A percentile compares a stretch with the other conserved stretches of the same genome.
These are phyloP conservation scores for Rhinoraja longicauda DNA, from an alignment of 2,797 vertebrate species.

Conservation along the genomic window DNA sequence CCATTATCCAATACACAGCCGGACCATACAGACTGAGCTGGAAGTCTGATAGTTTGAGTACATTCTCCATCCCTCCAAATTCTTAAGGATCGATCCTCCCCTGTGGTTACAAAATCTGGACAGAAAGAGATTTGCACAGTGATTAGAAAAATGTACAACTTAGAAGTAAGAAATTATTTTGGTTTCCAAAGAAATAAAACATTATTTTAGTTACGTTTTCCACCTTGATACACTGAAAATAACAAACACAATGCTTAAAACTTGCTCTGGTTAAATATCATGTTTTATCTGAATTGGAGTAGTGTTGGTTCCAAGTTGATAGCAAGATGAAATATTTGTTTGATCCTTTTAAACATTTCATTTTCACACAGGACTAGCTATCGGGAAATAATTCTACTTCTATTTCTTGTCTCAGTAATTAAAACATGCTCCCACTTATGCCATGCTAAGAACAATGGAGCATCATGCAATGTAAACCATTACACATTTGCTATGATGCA, in stretches of 20 bases:
- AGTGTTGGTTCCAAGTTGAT: neutral
- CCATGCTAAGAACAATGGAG: neutral
- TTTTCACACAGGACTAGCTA: neutral
- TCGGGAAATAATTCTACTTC: neutral
- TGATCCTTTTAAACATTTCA: neutral
- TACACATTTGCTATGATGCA: neutral
- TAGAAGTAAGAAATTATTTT: no score
- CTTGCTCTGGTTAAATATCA: neutral
- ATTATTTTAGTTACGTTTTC: neutral
- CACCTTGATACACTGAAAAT: neutral
- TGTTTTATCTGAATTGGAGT: neutral
- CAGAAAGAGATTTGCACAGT: neutral
- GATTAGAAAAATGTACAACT: neutral
- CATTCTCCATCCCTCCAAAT: constrained; percentile 88
- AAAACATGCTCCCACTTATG: neutral
- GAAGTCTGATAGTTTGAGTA: constrained; percentile 82
- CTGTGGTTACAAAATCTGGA: constrained; percentile 86
- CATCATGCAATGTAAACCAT: neutral
- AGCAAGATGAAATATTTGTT: neutral
- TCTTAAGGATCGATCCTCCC: constrained; percentile 84
- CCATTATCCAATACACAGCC: constrained; percentile 85
- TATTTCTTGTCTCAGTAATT: neutral
- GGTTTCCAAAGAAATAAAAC: neutral
- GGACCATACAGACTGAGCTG: constrained; percentile 93
- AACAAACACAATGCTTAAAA: neutral